These are phyloP conservation scores for Bibio marci DNA, from an alignment of 2,888 invertebrate genomes.

Conservation along the genomic window DNA sequence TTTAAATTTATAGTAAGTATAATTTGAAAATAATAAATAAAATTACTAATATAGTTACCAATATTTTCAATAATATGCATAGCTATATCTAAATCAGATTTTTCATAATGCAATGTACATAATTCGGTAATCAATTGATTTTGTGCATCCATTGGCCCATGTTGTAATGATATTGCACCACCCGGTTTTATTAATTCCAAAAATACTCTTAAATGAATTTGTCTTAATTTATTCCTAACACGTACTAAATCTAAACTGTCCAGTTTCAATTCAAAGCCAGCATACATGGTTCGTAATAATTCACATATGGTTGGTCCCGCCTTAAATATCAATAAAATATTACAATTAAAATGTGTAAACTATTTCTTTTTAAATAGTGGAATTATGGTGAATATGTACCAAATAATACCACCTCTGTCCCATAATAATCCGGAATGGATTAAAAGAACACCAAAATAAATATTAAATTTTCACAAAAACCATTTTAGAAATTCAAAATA, in stretches of 20 bases:
- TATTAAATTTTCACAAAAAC: too few species aligned
- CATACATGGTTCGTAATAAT: slow-evolving; percentile 51
- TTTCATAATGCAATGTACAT: slow-evolving; percentile 39
- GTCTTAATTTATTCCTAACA: slow-evolving; percentile 36
- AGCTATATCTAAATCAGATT: slow-evolving; percentile 51
- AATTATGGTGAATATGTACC: too few species aligned
- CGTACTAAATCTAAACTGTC: slow-evolving; percentile 34
- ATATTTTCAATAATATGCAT: slow-evolving; percentile 58
- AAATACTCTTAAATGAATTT: slow-evolving; percentile 47
- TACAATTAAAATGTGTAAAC: neutral
- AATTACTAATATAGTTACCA: slow-evolving; percentile 28
- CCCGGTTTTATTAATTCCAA: slow-evolving; percentile 52
- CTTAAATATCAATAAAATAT: slow-evolving; percentile 22
- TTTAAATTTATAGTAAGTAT: too few species aligned
- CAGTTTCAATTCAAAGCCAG: slow-evolving; percentile 47
- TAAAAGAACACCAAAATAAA: too few species aligned
- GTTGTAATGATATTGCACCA: slow-evolving; percentile 42
- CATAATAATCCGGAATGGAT: too few species aligned
- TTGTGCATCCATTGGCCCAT: slow-evolving; percentile 58
- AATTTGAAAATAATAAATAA: too few species aligned
- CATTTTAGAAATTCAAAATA: too few species aligned
- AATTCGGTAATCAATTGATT: slow-evolving; percentile 51
- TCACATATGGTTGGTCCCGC: slow-evolving; percentile 62
- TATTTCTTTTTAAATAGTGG: neutral
- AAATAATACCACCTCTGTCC: too few species aligned